Evolutionary conservation across 2,888 invertebrate genomes (phyloP), one percentile per base, ranked within the genome.

Genomic region (Apotomis capreana): DNA sequence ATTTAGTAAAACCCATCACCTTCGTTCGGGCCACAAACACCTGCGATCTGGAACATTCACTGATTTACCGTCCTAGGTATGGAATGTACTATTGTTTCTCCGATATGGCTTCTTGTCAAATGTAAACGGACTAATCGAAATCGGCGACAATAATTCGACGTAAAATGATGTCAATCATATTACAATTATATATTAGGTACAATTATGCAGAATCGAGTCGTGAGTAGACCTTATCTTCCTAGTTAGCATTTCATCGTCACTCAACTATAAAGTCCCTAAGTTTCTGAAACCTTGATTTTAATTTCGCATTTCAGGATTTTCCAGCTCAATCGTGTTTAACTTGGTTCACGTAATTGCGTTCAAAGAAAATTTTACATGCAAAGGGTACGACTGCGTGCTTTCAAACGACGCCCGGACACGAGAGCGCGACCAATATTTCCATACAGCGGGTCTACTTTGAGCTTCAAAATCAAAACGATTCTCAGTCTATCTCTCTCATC

Each of bases 361-460:
- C 15, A 49, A 69, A 68, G 52, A 68, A 78, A 75, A 74, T 80
- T 77, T 68, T 75, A 79, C 81, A 82, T 81, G 79, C 78, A 79
- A 80, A 78, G 75, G 74, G 76, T 78, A 77, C 78, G 80, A 76
- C 63, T 70, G 60, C 51, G 58, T 71, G 69, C 58, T 78, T 78
- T 74, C 64, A 76, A 83, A 83, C 79, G 81, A 80, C 79, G 78
- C 69, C 75, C 74, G 76, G 78, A 80, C 82, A 81, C 79, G 83
- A 79, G 73, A 81, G 74, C 36, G 70, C 76, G 79, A 80, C 78
- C 62, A 9, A 49, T 75, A 82, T 83, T 82, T 79, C 79, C 76
- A 75, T 70, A 70, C 75, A 40, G 37, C 58, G 59, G 64, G 10
- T 10, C 5, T 26, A 3, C 10, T 49, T 4, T 44, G 13, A 13